phyloP scores from a whole-genome alignment of 2,113 vertebrate species.

The Variabilichromis moorii region DNA sequence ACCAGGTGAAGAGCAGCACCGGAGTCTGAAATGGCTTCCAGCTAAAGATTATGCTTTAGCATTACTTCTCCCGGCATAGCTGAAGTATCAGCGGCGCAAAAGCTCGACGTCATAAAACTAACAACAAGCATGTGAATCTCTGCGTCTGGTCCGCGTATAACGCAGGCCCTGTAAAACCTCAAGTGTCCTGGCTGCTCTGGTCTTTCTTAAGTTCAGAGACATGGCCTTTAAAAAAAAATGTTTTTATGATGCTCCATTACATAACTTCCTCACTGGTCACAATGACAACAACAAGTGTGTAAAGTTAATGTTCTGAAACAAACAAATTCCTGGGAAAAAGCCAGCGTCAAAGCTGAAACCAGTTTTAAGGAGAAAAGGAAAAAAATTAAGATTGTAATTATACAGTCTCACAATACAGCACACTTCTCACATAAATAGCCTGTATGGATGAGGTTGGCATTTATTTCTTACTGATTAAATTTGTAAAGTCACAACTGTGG shows the following conservation, averaged over 20 bases:
- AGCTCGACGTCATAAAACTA: constrained; percentile 63
- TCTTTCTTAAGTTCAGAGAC: constrained; percentile 56
- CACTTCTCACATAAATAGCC: background rate
- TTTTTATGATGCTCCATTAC: constrained; percentile 61
- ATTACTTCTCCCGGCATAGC: constrained; percentile 7
- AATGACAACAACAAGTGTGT: constrained; percentile 68
- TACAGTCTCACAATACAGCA: background rate
- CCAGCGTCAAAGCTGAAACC: constrained; percentile 8
- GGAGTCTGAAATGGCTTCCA: constrained; percentile 19
- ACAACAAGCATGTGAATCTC: constrained; percentile 55
- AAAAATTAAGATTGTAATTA: background rate
- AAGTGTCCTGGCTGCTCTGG: constrained; percentile 49
- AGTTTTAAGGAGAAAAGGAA: constrained; percentile 11
- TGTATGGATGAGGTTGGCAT: background rate
- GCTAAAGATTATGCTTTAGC: constrained; percentile 6
- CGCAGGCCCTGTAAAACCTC: constrained; percentile 49
- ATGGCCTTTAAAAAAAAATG: background rate
- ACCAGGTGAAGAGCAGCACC: constrained; percentile 19
- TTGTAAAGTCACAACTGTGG: background rate
- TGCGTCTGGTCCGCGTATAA: constrained; percentile 35
- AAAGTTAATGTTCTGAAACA: constrained; percentile 74
- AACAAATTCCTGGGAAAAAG: constrained; percentile 50
- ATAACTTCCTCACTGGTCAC: constrained; percentile 64
- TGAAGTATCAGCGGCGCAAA: constrained; percentile 45
- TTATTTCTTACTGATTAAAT: background rate